Conservation (phyloP, 2,113 vertebrate species). For the Zeus faber region DNA sequence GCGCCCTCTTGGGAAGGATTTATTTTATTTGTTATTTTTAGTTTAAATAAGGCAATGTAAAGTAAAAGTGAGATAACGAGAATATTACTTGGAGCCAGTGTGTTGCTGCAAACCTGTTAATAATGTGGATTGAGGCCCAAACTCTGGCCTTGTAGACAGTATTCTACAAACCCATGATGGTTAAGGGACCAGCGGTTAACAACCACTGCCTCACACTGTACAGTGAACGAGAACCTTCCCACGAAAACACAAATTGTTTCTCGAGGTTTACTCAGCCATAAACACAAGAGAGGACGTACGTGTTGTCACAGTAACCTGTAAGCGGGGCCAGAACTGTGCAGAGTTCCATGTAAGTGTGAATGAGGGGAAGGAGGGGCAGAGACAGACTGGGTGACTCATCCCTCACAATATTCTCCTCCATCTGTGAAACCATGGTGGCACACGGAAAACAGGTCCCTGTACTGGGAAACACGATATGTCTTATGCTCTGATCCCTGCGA, state of each 20-base stretch:
- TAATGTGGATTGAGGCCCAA: too few species aligned
- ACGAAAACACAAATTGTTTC: constrained; percentile 9
- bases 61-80: constrained; percentile 31
- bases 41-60: not conserved
- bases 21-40: too few species aligned
- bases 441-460: constrained; percentile 5
- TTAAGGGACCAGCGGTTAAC: too few species aligned
- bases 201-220: constrained; percentile 5
- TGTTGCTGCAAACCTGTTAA: too few species aligned
- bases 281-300: constrained; percentile 17
- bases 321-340: constrained; percentile 13
- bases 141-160: too few species aligned
- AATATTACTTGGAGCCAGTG: not conserved
- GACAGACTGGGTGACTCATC: constrained; percentile 43
- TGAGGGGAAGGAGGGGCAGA: constrained; percentile 27
- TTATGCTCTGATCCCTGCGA: too few species aligned
- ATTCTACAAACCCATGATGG: too few species aligned
- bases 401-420: constrained; percentile 21
- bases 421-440: constrained; percentile 10
- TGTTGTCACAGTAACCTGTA: constrained; percentile 31
- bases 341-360: constrained; percentile 41
- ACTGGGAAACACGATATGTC: too few species aligned
- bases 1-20: too few species aligned
- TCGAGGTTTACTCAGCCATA: constrained; percentile 29
- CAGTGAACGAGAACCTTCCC: not conserved